phyloP scores from a whole-genome alignment of 2,113 vertebrate genomes.

The Lipophrys pholis region DNA sequence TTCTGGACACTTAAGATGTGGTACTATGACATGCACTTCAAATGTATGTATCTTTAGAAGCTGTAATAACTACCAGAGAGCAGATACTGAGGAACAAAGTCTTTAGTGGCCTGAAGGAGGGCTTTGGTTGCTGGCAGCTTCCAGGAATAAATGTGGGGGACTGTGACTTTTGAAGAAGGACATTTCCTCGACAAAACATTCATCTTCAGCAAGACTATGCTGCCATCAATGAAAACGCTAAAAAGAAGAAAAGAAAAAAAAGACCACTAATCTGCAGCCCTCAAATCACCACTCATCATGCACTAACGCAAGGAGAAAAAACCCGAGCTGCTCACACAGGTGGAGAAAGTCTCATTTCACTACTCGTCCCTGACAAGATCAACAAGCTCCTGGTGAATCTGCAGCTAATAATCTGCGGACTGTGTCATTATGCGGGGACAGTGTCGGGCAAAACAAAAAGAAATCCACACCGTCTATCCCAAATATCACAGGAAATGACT shows the following conservation, averaged over 20 bases:
- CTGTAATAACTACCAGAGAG: not conserved
- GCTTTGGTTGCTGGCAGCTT: not conserved
- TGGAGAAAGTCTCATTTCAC: constrained; percentile 36
- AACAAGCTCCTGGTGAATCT: constrained; percentile 29
- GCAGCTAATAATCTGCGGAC: constrained; percentile 14
- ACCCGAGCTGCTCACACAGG: constrained; percentile 40
- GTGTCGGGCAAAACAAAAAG: constrained; percentile 8
- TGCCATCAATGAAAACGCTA: not conserved
- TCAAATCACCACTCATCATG: constrained; percentile 11
- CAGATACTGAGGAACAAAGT: not conserved
- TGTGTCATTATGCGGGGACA: not conserved
- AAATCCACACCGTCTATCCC: not conserved
- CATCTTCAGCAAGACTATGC: not conserved
- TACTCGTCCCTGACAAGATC: constrained; percentile 29
- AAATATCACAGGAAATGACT: constrained; percentile 2
- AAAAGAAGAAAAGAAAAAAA: not conserved
- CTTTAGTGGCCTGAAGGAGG: not conserved
- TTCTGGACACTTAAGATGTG: too few species aligned
- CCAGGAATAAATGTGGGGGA: not conserved
- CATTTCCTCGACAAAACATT: not conserved
- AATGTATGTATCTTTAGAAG: not conserved
- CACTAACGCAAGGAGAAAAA: constrained; percentile 10
- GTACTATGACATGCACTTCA: not conserved
- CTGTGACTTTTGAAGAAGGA: not conserved
- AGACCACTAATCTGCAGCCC: not conserved